Evolutionary conservation across 2,888 invertebrate species (phyloP), one percentile per base, ranked within the genome.

Genomic region (Drosophila leonis): DNA sequence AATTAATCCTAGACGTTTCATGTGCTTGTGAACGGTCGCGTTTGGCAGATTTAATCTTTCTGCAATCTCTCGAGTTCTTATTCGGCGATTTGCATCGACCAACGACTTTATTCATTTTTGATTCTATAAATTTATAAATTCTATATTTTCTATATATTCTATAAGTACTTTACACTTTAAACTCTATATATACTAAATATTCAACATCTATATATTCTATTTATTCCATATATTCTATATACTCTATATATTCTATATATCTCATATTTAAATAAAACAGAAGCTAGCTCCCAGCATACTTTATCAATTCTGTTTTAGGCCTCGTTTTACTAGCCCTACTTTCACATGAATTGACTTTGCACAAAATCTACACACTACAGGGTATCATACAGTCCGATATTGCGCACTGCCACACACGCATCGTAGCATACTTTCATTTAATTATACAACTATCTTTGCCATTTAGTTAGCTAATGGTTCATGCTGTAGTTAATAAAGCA

Each of bases 391-490:
- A 18, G 9, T 18, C 48, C 31, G 6, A n/a, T 29, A 48, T 46
- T 27, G 9, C 13, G 24, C 4, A 1, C 15, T 9, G 15, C 9
- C 1, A 4, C 2, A 29, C 29, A 46, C 27, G 29, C 31, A 18
- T 1, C 12, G 18, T 6, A 4, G 10, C 2, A n/a, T n/a, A 15
- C n/a, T n/a, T 2, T 46, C 12, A 13, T 13, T 51, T 33, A 51
- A 18, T 51, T 33, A 8, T 8, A 51, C 51, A 51, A 18, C 29
- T 35, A 35, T 52, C 20, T 37, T 52, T 20, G 52, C 35, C 52
- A 52, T 20, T 35, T 24, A 52, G 37, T 35, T 24, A 35, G 52
- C 15, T 9, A 33, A 35, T 35, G 20, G 52, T 4, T 65, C 20
- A 41, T 37, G 46, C 33, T 48, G 39, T 12, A 37, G 33, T 29